Conservation (phyloP, 2,797 vertebrate genomes). For the Danionella dracula region DNA sequence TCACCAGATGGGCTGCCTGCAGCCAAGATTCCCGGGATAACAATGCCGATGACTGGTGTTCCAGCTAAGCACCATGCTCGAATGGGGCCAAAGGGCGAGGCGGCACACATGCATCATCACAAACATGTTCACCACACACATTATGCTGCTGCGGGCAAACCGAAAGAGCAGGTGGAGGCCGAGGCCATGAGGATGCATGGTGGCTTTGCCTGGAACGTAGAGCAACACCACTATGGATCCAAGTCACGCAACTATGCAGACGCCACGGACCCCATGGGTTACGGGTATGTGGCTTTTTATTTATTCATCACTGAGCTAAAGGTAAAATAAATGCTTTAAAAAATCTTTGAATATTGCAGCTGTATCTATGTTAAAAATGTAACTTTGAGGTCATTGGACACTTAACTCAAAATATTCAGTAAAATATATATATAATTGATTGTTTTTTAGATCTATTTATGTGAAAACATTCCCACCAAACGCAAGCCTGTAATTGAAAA, state of each 20-base stretch:
- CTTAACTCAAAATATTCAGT: too few relatives aligned
- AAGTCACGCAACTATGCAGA: slow-evolving; percentile 84
- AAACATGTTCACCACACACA: slow-evolving; percentile 82
- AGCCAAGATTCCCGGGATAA: slow-evolving; percentile 61
- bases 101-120: slow-evolving; percentile 74
- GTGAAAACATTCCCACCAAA: too few relatives aligned
- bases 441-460: too few relatives aligned
- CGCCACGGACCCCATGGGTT: slow-evolving; percentile 70
- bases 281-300: slow-evolving; percentile 64
- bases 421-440: too few relatives aligned
- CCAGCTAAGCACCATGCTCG: slow-evolving; percentile 77
- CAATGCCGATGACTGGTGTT: slow-evolving; percentile 55
- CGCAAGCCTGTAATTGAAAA: too few relatives aligned
- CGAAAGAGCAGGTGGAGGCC: slow-evolving; percentile 78
- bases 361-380: too few relatives aligned
- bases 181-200: slow-evolving; percentile 70
- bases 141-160: slow-evolving; percentile 67
- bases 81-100: slow-evolving; percentile 72
- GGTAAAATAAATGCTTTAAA: too few relatives aligned
- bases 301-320: too few relatives aligned
- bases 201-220: slow-evolving; percentile 71
- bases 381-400: too few relatives aligned
- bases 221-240: slow-evolving; percentile 73
- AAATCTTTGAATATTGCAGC: too few relatives aligned
- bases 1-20: slow-evolving; percentile 78